Conservation (phyloP, 2,797 vertebrate species). For the Xyrichtys novacula region DNA sequence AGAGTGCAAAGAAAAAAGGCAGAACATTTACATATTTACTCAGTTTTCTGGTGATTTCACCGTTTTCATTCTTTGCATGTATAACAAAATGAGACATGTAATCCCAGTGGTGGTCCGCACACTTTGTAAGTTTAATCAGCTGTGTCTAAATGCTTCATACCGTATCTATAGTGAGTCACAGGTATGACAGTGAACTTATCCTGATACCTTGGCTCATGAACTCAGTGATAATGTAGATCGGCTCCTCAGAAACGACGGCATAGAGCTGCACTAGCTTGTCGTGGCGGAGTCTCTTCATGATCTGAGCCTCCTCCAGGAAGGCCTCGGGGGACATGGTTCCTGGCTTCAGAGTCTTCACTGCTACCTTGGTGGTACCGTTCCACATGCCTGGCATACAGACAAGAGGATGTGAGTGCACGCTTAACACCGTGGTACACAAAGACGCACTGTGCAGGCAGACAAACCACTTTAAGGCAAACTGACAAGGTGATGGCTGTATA, state of each 20-base stretch:
- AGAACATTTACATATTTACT: too few relatives aligned
- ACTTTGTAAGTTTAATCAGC: neutral
- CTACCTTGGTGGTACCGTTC: slow-evolving; percentile 97
- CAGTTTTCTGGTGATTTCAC: too few relatives aligned
- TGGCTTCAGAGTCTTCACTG: slow-evolving; percentile 96
- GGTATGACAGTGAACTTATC: slow-evolving; percentile 31
- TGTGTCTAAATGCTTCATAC: slow-evolving; percentile 7
- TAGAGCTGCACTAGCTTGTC: slow-evolving; percentile 99
- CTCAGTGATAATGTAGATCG: slow-evolving; percentile 98
- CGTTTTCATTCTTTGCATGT: too few relatives aligned
- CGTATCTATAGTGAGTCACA: slow-evolving; percentile 34
- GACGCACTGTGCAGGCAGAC: neutral
- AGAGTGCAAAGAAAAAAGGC: neutral
- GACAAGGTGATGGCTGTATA: slow-evolving; percentile 18
- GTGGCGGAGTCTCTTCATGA: slow-evolving; percentile 97
- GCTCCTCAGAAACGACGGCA: slow-evolving; percentile 96
- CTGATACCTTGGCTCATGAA: slow-evolving; percentile 95
- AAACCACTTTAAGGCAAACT: slow-evolving; percentile 12
- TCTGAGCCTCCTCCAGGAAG: slow-evolving; percentile 98
- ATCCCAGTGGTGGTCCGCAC: too few relatives aligned
- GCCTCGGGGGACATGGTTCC: slow-evolving; percentile 98
- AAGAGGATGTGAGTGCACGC: slow-evolving; percentile 42
- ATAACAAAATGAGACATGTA: too few relatives aligned
- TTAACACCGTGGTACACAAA: slow-evolving; percentile 2
- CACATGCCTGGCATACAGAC: slow-evolving; percentile 90